These are phyloP conservation scores for Meleagris gallopavo DNA, from an alignment of 2,113 vertebrate species.

Conservation along the genomic window DNA sequence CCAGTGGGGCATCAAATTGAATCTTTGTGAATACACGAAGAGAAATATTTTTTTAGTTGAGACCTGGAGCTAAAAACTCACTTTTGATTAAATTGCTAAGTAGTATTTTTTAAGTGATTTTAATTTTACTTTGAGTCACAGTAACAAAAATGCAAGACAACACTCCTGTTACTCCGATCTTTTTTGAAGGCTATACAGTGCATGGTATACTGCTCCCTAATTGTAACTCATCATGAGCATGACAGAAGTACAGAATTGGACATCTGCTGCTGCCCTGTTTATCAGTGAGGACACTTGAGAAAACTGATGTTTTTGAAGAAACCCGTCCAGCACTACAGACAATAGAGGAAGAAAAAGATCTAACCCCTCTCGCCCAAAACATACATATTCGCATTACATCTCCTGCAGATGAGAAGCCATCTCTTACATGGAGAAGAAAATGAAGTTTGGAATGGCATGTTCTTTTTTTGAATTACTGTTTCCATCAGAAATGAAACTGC, in stretches of 20 bases:
- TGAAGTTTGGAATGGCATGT: background rate
- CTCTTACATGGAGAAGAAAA: background rate
- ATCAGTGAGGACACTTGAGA: background rate
- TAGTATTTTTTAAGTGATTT: background rate
- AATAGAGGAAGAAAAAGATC: background rate
- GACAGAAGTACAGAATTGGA: background rate
- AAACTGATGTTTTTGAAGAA: background rate
- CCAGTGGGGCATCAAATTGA: background rate
- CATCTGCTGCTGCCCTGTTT: background rate
- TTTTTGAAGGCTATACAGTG: background rate
- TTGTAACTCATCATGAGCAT: background rate
- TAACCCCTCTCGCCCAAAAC: background rate
- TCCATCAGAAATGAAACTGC: background rate
- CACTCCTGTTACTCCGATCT: background rate
- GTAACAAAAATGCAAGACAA: background rate
- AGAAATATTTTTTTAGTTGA: background rate
- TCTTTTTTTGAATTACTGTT: constrained; percentile 6
- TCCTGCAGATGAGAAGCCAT: background rate
- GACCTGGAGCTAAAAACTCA: background rate
- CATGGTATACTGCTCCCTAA: background rate
- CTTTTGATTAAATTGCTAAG: background rate
- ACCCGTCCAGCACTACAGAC: background rate
- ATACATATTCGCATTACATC: background rate
- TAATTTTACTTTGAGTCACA: background rate
- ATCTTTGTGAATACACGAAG: background rate